Base-by-base conservation (phyloP, 2,888 invertebrate genomes). In the Nemurella pictetii region DNA sequence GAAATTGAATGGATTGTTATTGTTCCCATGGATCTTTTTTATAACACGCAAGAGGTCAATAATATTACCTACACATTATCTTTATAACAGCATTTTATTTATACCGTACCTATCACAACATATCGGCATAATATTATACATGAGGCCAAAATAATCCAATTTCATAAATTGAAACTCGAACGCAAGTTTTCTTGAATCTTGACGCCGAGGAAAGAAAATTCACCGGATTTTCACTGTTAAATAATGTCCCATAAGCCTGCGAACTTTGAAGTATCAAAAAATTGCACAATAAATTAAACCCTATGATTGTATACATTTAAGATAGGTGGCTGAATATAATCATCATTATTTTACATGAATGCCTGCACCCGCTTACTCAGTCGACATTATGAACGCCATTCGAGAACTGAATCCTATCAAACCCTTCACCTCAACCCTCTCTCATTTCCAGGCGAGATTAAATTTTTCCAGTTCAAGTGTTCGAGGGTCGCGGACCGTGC, bases 391-490 rank as follows among this genome's bases (percentile, higher is more conserved):
- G n/a, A 30, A 30, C 36, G 25, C n/a, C 80, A 26, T 1, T 0
- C 36, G 15, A n/a, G n/a, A 81, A 35, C 15, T n/a, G 29, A 78
- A 29, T 28, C 28, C 82, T 55, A 26, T 36, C 55, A n/a, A 15
- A 26, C 27, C 55, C 82, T 55, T 30, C 82, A 26, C 81, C 81
- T 26, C 55, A 27, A 9, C 12, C 35, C 81, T 55, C 36, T 81
- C 81, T 80, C 80, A 80, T 82, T 82, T 82, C 82, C 72, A 82
- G 55, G 5, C 82, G 82, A 55, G 84, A 84, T 84, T 84, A 84
- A 84, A 84, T 81, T 84, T 84, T 81, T 84, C 84, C 84, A 73
- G 80, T 84, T 84, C 80, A 84, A 81, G 81, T 30, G 81, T 9
- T 81, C 74, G 55, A 55, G 27, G 72, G n/a, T n/a, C n/a, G n/a